Evolutionary conservation across 2,113 vertebrate genomes (phyloP).

Genomic region (Alethe diademata): DNA sequence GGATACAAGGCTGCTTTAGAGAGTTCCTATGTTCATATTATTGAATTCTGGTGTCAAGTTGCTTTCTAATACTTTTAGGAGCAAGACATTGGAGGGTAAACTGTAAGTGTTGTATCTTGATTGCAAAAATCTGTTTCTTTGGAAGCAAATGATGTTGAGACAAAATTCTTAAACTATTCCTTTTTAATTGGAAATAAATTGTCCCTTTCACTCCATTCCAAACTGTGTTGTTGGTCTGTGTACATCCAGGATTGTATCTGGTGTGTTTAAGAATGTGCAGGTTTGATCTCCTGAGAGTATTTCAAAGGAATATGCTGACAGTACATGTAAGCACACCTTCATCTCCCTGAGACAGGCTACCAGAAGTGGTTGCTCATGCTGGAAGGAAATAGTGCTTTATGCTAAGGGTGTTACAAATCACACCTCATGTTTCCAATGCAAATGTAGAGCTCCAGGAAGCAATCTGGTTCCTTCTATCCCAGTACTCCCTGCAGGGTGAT

Average conservation of each 20-base stretch:
- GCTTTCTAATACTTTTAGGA: not conserved
- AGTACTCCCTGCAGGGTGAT: not conserved
- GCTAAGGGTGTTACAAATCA: not conserved
- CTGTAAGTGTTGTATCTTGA: not conserved
- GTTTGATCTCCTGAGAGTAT: not conserved
- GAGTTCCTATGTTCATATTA: not conserved
- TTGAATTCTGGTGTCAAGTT: not conserved
- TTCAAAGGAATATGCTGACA: not conserved
- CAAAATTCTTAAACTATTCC: not conserved
- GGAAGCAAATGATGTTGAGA: not conserved
- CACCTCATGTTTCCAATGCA: not conserved
- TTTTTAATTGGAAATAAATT: not conserved
- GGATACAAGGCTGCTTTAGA: not conserved
- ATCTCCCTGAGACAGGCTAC: not conserved
- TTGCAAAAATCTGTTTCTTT: not conserved
- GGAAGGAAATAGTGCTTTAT: not conserved
- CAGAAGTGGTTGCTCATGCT: not conserved
- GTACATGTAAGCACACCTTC: not conserved
- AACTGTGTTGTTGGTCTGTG: not conserved
- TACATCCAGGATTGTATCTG: not conserved
- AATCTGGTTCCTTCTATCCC: not conserved
- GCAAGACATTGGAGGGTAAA: not conserved
- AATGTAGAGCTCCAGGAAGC: conserved; percentile 23
- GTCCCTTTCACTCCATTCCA: not conserved
- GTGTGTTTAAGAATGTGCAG: not conserved